These are phyloP conservation scores for Hippocampus mohnikei DNA, from an alignment of 2,113 vertebrate genomes.

Conservation along the genomic window DNA sequence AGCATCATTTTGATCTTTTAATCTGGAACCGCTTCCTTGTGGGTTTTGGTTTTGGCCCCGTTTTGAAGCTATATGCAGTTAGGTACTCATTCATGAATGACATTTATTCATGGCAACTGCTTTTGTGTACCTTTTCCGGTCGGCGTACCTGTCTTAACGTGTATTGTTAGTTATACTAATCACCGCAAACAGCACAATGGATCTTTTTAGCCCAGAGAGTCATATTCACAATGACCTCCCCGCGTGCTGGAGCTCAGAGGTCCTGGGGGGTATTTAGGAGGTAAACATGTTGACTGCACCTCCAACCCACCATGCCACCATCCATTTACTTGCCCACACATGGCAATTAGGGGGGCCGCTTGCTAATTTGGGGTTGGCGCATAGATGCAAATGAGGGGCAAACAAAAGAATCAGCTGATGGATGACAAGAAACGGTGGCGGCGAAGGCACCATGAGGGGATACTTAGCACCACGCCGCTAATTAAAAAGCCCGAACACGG, in stretches of 20 bases:
- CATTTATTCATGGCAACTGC: constrained; percentile 21
- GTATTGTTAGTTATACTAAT: constrained; percentile 64
- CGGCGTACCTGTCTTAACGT: constrained; percentile 32
- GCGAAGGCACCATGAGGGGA: constrained; percentile 64
- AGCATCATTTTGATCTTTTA: background rate
- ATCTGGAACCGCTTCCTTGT: background rate
- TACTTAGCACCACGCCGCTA: constrained; percentile 69
- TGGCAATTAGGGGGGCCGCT: constrained; percentile 68
- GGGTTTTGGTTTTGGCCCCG: background rate
- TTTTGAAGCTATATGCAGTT: constrained; percentile 1
- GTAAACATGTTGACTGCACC: constrained; percentile 70
- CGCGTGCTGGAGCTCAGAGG: constrained; percentile 52
- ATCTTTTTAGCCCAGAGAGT: constrained; percentile 51
- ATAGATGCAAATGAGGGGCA: constrained; percentile 75
- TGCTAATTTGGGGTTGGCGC: constrained; percentile 70
- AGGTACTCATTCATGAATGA: background rate
- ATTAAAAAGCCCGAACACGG: constrained; percentile 76
- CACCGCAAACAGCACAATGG: constrained; percentile 60
- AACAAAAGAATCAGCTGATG: constrained; percentile 71
- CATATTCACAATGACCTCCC: constrained; percentile 56
- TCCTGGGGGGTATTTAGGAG: constrained; percentile 65
- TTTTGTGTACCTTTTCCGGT: constrained; percentile 11
- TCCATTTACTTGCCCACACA: constrained; percentile 67
- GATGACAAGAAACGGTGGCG: constrained; percentile 57
- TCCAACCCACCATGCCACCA: constrained; percentile 34